These are phyloP conservation scores for Pterocles gutturalis DNA, from an alignment of 2,113 vertebrate species.

Conservation along the genomic window DNA sequence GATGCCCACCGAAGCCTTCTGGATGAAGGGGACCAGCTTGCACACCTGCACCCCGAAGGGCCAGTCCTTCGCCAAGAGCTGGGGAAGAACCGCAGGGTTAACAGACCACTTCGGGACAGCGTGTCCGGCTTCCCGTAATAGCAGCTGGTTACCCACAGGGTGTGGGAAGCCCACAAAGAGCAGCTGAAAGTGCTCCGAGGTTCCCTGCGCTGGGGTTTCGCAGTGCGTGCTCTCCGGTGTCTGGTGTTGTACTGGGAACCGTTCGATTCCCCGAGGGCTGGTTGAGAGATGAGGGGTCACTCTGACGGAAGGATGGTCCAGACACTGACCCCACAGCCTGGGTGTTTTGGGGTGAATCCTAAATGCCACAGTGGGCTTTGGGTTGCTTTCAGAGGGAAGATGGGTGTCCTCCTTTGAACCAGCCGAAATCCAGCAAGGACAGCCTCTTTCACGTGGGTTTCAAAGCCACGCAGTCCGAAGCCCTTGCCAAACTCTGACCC, in stretches of 20 bases:
- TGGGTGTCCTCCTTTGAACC: neutral
- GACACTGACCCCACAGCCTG: neutral
- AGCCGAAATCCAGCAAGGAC: neutral
- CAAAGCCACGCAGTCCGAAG: neutral
- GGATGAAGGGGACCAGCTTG: constrained; percentile 90
- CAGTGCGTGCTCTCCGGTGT: fast-evolving
- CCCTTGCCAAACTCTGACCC: neutral
- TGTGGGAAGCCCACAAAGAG: neutral
- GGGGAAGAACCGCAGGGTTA: neutral
- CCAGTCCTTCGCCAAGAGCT: constrained; percentile 90
- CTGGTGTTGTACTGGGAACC: neutral
- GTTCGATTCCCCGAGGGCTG: fast-evolving
- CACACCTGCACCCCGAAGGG: constrained; percentile 89
- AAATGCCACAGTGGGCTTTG: neutral
- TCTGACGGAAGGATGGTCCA: neutral
- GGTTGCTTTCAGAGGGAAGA: neutral
- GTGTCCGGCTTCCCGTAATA: fast-evolving
- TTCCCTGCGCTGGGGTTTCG: neutral
- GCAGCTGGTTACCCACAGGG: neutral
- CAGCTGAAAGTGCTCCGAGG: neutral
- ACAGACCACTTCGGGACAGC: neutral
- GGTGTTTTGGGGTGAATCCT: neutral
- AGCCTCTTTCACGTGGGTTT: neutral
- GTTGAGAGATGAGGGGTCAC: neutral
- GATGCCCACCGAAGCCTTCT: constrained; percentile 91